phyloP scores from a whole-genome alignment of 2,113 vertebrate species.

The Lophotis ruficrista region DNA sequence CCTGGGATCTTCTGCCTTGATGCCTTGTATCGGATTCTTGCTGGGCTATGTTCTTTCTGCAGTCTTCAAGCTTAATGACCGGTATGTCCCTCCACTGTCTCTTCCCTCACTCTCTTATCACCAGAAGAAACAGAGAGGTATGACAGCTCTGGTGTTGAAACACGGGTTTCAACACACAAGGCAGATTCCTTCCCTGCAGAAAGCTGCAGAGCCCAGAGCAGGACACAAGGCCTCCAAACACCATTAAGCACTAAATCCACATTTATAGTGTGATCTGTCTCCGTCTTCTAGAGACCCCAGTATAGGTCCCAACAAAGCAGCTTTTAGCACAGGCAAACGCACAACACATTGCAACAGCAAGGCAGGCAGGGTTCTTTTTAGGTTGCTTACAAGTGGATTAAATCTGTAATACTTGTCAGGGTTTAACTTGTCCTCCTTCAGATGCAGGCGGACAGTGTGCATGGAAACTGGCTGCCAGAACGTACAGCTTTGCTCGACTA shows the following conservation, averaged over 20 bases:
- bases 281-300: background rate
- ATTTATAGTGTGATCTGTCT: no score
- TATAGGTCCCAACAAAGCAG: background rate
- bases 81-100: constrained; percentile 65
- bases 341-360: background rate
- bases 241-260: background rate
- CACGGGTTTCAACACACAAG: background rate
- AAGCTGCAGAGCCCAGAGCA: background rate
- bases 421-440: constrained; percentile 16
- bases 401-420: background rate
- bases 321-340: background rate
- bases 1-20: constrained; percentile 75
- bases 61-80: constrained; percentile 72
- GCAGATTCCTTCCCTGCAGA: background rate
- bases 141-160: background rate
- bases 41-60: constrained; percentile 80
- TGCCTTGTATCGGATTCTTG: constrained; percentile 82
- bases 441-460: constrained; percentile 78
- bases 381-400: background rate
- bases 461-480: constrained; percentile 90
- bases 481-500: constrained; percentile 78
- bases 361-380: background rate
- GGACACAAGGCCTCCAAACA: background rate
- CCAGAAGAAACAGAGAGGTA: background rate
- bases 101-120: background rate